Percentiles rank a stretch among this genome's conserved stretches.
phyloP scores from a whole-genome alignment of 2,113 vertebrate species.

The Sakesphorus luctuosus region DNA sequence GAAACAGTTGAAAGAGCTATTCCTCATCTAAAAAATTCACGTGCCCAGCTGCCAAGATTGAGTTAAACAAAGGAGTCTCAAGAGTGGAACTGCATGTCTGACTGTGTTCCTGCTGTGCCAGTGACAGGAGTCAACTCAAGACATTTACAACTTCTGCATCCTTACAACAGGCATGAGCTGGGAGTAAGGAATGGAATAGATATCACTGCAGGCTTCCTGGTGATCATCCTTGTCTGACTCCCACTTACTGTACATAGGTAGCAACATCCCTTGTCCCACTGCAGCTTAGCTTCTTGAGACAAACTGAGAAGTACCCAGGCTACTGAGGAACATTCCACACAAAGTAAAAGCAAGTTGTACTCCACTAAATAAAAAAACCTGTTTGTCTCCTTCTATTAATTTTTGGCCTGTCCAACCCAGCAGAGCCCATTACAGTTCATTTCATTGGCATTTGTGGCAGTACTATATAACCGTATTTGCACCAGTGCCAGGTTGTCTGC shows the following conservation, averaged over 20 bases:
- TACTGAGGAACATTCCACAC: not conserved
- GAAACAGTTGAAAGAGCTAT: not conserved
- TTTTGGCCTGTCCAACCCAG: not conserved
- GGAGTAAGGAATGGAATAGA: not conserved
- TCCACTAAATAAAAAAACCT: fast-evolving
- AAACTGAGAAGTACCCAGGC: not conserved
- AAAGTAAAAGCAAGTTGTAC: not conserved
- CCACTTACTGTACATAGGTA: not conserved
- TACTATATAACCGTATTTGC: not conserved
- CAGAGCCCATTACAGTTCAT: not conserved
- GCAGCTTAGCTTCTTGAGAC: not conserved
- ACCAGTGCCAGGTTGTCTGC: not conserved
- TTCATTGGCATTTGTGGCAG: not conserved
- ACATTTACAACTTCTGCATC: not conserved
- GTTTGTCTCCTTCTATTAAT: not conserved
- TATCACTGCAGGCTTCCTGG: not conserved
- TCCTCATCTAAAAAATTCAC: not conserved
- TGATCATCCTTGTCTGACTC: not conserved
- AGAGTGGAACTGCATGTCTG: not conserved
- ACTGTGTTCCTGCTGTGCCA: not conserved
- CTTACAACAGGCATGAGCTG: not conserved
- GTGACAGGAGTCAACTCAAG: not conserved
- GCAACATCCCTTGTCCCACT: not conserved
- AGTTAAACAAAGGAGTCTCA: not conserved
- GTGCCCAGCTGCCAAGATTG: not conserved